Conservation (phyloP, 1,140 invertebrate species). For the Macrotrachela quadricornifera region DNA sequence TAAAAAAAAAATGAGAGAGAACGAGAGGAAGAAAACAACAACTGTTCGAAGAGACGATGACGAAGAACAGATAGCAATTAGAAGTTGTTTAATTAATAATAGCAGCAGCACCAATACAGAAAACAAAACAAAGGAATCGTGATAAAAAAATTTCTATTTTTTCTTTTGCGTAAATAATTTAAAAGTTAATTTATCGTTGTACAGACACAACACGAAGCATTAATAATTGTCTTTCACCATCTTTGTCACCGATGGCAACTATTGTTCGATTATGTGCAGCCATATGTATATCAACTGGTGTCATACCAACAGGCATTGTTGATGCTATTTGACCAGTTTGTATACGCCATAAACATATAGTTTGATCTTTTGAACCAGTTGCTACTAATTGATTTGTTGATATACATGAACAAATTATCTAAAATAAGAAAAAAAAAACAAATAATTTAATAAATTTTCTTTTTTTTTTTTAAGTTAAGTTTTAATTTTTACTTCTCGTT, state of each 20-base stretch:
- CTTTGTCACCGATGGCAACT: slow-evolving; percentile 9
- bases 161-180: no score
- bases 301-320: slow-evolving; percentile 4
- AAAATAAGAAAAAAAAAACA: neutral
- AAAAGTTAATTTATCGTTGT: neutral
- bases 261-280: slow-evolving; percentile 7
- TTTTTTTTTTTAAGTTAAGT: neutral
- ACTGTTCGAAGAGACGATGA: no score
- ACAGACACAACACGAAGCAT: slow-evolving; percentile 9
- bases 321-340: slow-evolving; percentile 4
- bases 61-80: no score
- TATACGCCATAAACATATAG: slow-evolving; percentile 2
- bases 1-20: no score
- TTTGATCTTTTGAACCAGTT: slow-evolving; percentile 6
- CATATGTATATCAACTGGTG: slow-evolving; percentile 5
- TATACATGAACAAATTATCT: slow-evolving; percentile 5
- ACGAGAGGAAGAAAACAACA: no score
- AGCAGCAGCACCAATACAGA: no score
- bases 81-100: no score
- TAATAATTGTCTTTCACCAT: slow-evolving; percentile 7
- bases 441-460: neutral
- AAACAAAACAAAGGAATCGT: no score
- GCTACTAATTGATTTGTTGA: slow-evolving; percentile 1
- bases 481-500: neutral
- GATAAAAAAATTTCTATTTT: no score